These are phyloP conservation scores for Hylaeus anthracinus DNA, from an alignment of 1,140 invertebrate genomes.

Conservation along the genomic window DNA sequence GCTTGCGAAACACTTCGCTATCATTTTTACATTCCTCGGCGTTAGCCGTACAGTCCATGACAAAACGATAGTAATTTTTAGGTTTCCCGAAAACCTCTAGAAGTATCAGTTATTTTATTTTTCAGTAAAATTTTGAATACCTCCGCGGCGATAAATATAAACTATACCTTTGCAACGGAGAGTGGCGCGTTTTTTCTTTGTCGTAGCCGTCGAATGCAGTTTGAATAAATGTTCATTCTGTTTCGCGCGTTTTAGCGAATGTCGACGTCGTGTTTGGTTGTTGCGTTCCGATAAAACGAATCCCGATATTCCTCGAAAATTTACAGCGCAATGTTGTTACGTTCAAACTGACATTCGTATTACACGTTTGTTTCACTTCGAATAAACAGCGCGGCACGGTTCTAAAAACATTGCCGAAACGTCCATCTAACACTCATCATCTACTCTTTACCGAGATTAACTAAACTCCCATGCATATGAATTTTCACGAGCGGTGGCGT, in stretches of 20 bases:
- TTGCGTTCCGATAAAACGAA: not conserved
- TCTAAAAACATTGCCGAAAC: no score
- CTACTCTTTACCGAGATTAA: no score
- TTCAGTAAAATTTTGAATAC: no score
- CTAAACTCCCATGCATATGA: not conserved
- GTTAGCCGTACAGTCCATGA: no score
- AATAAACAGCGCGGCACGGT: not conserved
- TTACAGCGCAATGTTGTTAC: not conserved
- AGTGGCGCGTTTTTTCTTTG: not conserved
- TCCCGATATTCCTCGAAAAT: not conserved
- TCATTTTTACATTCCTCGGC: no score
- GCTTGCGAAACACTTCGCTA: not conserved
- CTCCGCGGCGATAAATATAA: no score
- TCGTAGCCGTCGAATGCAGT: not conserved
- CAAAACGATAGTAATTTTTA: no score
- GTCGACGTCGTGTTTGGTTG: not conserved
- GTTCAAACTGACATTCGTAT: not conserved
- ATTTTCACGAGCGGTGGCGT: no score
- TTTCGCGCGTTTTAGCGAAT: not conserved
- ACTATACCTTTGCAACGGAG: no score
- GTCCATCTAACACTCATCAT: no score
- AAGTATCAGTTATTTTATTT: no score
- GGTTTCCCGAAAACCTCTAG: no score
- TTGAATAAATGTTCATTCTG: not conserved
- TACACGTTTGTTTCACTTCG: not conserved